phyloP scores from a whole-genome alignment of 2,113 vertebrate genomes.

The Lagopus leucura region DNA sequence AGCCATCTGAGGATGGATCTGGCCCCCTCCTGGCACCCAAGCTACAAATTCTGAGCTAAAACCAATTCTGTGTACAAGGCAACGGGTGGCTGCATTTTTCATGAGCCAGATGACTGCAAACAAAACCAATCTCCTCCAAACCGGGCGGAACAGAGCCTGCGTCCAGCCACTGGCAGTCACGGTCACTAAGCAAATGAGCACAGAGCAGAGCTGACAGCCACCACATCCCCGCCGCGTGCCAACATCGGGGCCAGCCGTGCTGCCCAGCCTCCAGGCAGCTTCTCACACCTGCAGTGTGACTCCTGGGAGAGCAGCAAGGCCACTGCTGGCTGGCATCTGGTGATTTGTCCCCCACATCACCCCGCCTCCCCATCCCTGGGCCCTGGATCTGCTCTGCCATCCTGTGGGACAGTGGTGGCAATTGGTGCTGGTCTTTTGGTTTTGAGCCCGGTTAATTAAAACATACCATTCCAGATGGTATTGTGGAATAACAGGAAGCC shows the following conservation, averaged over 20 bases:
- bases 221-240: not conserved
- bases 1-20: accelerated
- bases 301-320: not conserved
- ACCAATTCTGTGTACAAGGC: slow-evolving; percentile 57
- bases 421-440: not conserved
- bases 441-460: slow-evolving; percentile 58
- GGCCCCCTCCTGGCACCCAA: slow-evolving; percentile 9
- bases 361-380: accelerated
- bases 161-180: accelerated
- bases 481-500: not conserved
- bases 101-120: slow-evolving; percentile 61
- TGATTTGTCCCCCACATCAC: not conserved
- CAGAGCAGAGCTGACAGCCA: slow-evolving; percentile 45
- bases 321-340: not conserved
- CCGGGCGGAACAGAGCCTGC: accelerated
- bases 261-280: slow-evolving; percentile 19
- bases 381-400: not conserved
- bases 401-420: accelerated
- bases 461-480: not conserved
- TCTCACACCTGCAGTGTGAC: not conserved
- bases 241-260: not conserved
- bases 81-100: slow-evolving; percentile 53
- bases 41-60: slow-evolving; percentile 51
- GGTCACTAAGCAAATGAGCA: slow-evolving; percentile 20
- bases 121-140: slow-evolving; percentile 10